Conservation (phyloP, 2,797 vertebrate species). For the Labroides dimidiatus region DNA sequence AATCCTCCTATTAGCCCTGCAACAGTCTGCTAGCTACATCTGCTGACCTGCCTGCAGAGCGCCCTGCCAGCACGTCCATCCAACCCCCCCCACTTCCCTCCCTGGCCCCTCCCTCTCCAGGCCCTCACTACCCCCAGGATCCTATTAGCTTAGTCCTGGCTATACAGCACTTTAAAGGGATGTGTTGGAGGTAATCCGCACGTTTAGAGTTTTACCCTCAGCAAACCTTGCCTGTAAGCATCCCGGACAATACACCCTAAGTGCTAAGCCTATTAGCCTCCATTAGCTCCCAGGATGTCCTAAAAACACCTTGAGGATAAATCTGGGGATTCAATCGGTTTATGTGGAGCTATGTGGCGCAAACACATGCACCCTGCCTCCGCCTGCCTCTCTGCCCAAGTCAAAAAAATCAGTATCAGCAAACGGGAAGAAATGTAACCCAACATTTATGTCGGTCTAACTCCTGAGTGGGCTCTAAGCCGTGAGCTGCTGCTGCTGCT, state of each 20-base stretch:
- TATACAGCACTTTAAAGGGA: conserved; percentile 97
- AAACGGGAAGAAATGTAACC: conserved; percentile 47
- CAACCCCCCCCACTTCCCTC: no score
- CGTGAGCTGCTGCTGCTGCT: conserved; percentile 13
- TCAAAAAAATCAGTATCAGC: conserved; percentile 61
- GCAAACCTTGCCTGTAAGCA: conserved; percentile 96
- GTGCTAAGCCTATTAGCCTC: conserved; percentile 95
- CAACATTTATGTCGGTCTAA: conserved; percentile 39
- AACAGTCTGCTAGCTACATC: conserved; percentile 84
- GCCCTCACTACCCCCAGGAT: conserved; percentile 86
- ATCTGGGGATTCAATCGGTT: conserved; percentile 83
- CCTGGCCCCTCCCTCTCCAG: conserved; percentile 69
- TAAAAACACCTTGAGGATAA: conserved; percentile 86
- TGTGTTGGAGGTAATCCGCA: conserved; percentile 94
- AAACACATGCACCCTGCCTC: conserved; percentile 52
- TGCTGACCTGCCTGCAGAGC: conserved; percentile 78
- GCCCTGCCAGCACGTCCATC: conserved; percentile 60
- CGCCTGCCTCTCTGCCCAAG: conserved; percentile 36
- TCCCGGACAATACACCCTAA: conserved; percentile 89
- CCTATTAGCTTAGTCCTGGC: conserved; percentile 95
- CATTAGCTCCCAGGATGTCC: conserved; percentile 89
- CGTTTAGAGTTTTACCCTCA: conserved; percentile 98
- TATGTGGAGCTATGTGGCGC: conserved; percentile 75
- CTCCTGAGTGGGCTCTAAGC: conserved; percentile 41
- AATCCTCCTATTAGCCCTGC: conserved; percentile 82